A percentile compares a stretch with the other conserved stretches of the same genome.
Evolutionary conservation across 2,113 vertebrate species (phyloP).

Genomic region (Chloroceryle aenea): DNA sequence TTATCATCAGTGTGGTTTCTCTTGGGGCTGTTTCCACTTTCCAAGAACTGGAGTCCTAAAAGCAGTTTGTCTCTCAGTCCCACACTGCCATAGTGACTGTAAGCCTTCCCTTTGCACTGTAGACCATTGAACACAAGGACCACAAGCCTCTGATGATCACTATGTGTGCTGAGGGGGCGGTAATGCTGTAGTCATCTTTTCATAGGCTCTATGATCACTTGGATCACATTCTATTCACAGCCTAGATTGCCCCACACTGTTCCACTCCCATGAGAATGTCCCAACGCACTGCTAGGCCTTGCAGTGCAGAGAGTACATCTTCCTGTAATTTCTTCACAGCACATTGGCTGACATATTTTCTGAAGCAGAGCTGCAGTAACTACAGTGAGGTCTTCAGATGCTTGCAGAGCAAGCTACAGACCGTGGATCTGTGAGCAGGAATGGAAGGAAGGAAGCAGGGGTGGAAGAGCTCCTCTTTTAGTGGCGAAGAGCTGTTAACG

Average conservation of each 20-base stretch:
- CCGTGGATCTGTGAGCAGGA: not conserved
- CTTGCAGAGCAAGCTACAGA: not conserved
- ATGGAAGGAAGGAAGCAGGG: constrained; percentile 36
- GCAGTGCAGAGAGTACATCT: not conserved
- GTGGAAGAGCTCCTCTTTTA: constrained; percentile 6
- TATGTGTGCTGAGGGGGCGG: not conserved
- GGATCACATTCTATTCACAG: not conserved
- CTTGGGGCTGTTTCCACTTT: not conserved
- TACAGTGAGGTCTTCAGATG: not conserved
- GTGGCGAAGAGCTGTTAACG: not conserved
- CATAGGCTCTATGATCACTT: not conserved
- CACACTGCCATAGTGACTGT: not conserved
- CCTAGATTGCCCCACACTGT: not conserved
- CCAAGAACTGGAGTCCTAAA: not conserved
- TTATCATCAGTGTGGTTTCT: not conserved
- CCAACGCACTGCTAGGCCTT: not conserved
- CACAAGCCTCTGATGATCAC: not conserved
- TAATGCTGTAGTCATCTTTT: not conserved
- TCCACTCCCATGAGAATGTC: not conserved
- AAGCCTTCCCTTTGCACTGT: not conserved
- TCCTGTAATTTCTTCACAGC: not conserved
- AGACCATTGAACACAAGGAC: not conserved
- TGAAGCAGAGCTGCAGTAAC: not conserved
- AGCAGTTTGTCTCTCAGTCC: not conserved
- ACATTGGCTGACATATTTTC: not conserved